Base-by-base conservation (phyloP, 2,113 vertebrate species). In the Xyliphius kryptos region DNA sequence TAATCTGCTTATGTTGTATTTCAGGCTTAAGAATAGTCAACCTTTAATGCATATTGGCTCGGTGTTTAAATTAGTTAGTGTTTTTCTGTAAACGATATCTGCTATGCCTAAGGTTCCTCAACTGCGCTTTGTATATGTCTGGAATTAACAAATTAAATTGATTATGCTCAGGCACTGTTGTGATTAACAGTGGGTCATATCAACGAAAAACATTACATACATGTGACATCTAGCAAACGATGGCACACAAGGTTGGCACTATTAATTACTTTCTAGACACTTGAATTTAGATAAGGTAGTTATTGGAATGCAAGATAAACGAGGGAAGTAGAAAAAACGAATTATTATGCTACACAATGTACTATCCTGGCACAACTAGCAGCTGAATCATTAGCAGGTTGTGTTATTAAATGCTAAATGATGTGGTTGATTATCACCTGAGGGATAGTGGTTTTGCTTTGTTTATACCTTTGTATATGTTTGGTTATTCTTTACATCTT, bases 371-470 rank as follows among this genome's bases (percentile, higher is more conserved):
- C 4, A 32, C 26, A 32, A 32, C 4, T 5, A 5, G 43, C 43
- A 60, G 12, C 72, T 73, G 66, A 80, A 76, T 81, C 74, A 76
- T 79, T 79, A 80, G 77, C 78, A 78, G 81, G n/a, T 58, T 43
- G 6, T 22, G 2, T 36, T 54, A n/a, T 13, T 54, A 63, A 83
- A 85, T 74, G 69, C 65, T 70, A 75, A 57, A 77, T 80, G 78
- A 78, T 75, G 76, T 79, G 7, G n/a, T n/a, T n/a, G n/a, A n/a
- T n/a, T n/a, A n/a, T n/a, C n/a, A n/a, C n/a, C n/a, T n/a, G n/a
- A n/a, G n/a, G 26, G 7, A 17, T 56, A 49, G 50, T 56, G 54
- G n/a, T n/a, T n/a, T n/a, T n/a, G 56, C n/a, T 22, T 22, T 53
- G 51, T 58, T n/a, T 68, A 50, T 57, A 36, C 19, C 3, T 66